Conservation (phyloP, 2,888 invertebrate species). For the Phengaris alcon region DNA sequence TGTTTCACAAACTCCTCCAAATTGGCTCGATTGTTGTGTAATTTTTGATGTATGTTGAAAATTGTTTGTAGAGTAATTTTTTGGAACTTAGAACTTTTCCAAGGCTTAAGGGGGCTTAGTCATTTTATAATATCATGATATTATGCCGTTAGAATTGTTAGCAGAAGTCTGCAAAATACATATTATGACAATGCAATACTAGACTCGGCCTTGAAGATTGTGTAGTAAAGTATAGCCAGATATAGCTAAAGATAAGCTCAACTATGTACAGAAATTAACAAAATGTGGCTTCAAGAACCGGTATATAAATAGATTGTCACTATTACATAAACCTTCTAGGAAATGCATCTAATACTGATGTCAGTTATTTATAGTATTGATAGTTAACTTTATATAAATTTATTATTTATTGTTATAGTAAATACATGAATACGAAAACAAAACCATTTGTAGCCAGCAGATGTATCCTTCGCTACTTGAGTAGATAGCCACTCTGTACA, state of each 20-base stretch:
- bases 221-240: not conserved
- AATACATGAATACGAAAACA: no score
- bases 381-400: not conserved
- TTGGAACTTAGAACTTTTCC: no score
- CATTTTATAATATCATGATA: no score
- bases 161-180: not conserved
- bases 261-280: not conserved
- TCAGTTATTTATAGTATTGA: not conserved
- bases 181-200: not conserved
- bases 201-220: not conserved
- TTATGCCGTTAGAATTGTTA: no score
- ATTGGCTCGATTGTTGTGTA: no score
- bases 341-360: not conserved
- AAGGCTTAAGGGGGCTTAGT: no score
- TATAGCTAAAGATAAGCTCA: not conserved
- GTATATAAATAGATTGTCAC: not conserved
- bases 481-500: not conserved
- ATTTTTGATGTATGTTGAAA: no score
- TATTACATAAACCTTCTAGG: not conserved
- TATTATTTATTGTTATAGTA: no score
- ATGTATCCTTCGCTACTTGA: not conserved
- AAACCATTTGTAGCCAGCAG: no score
- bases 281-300: constrained; percentile 12
- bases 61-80: no score
- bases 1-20: no score